Conservation (phyloP, 2,888 invertebrate species). For the Trissoscelio sp. region DNA sequence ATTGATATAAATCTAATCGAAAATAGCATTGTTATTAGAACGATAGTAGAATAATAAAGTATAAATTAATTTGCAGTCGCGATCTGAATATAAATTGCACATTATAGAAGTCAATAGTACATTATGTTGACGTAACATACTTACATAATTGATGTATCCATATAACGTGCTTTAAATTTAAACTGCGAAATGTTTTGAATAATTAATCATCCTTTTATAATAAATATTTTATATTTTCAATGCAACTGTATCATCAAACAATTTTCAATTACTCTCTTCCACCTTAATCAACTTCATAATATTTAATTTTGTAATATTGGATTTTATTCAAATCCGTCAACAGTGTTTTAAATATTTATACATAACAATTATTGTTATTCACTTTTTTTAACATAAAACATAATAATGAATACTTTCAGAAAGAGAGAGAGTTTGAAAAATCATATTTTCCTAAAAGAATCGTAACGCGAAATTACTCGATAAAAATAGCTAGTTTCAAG, state of each 20-base stretch:
- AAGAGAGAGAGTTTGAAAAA: too few species aligned
- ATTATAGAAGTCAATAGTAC: constrained; percentile 43
- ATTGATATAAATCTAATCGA: constrained; percentile 22
- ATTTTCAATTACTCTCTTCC: neutral
- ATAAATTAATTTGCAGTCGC: constrained; percentile 43
- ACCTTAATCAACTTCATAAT: constrained; percentile 6
- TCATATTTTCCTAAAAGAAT: neutral
- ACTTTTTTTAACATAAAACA: neutral
- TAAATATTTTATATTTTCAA: constrained; percentile 19
- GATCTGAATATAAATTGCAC: constrained; percentile 53
- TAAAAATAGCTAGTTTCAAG: constrained; percentile 36
- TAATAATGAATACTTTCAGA: neutral
- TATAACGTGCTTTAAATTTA: constrained; percentile 45
- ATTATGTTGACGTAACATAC: constrained; percentile 49
- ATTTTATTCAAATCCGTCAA: too few species aligned
- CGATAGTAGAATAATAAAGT: constrained; percentile 41
- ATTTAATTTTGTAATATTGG: too few species aligned
- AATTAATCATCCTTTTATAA: constrained; percentile 32
- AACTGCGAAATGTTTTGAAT: constrained; percentile 26
- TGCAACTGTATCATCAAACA: neutral
- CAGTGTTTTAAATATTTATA: too few species aligned
- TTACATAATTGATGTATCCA: constrained; percentile 52
- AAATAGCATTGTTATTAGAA: constrained; percentile 30
- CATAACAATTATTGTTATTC: too few species aligned
- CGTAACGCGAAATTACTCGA: constrained; percentile 33